phyloP scores from a whole-genome alignment of 2,888 invertebrate genomes.

The Pristionchus fissidentatus region DNA sequence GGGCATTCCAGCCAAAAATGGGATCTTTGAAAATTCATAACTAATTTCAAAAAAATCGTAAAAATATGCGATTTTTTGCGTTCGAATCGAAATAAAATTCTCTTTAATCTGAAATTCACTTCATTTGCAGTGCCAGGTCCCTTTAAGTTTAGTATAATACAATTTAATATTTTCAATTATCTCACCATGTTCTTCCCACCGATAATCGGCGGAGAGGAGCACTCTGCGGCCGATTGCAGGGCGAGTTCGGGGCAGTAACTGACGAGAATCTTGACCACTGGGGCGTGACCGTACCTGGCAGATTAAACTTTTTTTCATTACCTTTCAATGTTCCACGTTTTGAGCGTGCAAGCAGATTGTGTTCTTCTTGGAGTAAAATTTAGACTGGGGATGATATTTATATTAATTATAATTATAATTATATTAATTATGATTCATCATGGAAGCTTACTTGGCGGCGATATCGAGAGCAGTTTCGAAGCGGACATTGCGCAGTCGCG shows the following conservation, averaged over 20 bases:
- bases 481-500: conserved; percentile 68
- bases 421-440: not conserved
- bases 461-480: conserved; percentile 94
- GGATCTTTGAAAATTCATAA: too few species aligned
- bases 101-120: too few species aligned
- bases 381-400: too few species aligned
- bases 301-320: not conserved
- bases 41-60: too few species aligned
- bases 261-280: conserved; percentile 62
- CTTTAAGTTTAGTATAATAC: too few species aligned
- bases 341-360: too few species aligned
- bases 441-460: conserved; percentile 84
- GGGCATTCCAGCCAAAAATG: too few species aligned
- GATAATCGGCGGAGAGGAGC: conserved; percentile 16
- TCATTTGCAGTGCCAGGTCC: too few species aligned
- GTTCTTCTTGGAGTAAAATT: too few species aligned
- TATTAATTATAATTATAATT: not conserved
- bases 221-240: conserved; percentile 61
- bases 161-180: too few species aligned
- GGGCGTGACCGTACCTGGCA: conserved; percentile 55
- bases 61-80: too few species aligned
- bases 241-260: conserved; percentile 63
- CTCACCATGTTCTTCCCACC: conserved; percentile 20
- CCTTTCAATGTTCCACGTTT: not conserved
- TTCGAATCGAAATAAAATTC: too few species aligned